Evolutionary conservation across 2,797 vertebrate species (phyloP).

Genomic region (Sebastes nivosus): DNA sequence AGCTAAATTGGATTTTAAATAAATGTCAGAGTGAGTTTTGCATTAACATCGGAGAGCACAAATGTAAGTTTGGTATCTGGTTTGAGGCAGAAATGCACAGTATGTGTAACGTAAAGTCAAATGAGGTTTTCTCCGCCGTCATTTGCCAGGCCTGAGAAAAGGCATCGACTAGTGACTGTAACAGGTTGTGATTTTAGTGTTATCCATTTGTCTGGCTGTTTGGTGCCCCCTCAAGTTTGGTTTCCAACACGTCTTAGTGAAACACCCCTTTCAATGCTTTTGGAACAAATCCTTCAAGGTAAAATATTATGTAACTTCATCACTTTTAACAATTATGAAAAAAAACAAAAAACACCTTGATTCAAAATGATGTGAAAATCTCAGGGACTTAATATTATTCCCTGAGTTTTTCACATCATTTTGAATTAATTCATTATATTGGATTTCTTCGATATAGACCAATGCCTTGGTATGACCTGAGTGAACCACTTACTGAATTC

Average conservation of each 20-base stretch:
- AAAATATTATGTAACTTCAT: not conserved
- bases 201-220: not conserved
- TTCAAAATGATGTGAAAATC: not conserved
- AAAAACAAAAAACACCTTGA: not conserved
- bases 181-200: conserved; percentile 17
- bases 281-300: not conserved
- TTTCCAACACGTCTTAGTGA: not conserved
- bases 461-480: not conserved
- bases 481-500: not conserved
- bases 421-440: not conserved
- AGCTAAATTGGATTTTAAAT: conserved; percentile 85
- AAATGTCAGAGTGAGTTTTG: conserved; percentile 83
- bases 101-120: conserved; percentile 54
- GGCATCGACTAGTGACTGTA: conserved; percentile 1
- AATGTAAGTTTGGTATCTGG: conserved; percentile 51
- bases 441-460: not conserved
- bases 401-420: no score
- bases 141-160: conserved; percentile 16
- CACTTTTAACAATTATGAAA: not conserved
- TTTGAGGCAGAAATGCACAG: conserved; percentile 37
- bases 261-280: not conserved
- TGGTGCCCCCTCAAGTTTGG: not conserved
- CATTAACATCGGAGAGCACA: conserved; percentile 62
- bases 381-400: not conserved
- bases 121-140: conserved; percentile 14